A percentile compares a stretch with the other conserved stretches of the same genome.
These are phyloP conservation scores for Acanthacorydalis orientalis DNA, from an alignment of 2,888 invertebrate genomes.

Conservation along the genomic window DNA sequence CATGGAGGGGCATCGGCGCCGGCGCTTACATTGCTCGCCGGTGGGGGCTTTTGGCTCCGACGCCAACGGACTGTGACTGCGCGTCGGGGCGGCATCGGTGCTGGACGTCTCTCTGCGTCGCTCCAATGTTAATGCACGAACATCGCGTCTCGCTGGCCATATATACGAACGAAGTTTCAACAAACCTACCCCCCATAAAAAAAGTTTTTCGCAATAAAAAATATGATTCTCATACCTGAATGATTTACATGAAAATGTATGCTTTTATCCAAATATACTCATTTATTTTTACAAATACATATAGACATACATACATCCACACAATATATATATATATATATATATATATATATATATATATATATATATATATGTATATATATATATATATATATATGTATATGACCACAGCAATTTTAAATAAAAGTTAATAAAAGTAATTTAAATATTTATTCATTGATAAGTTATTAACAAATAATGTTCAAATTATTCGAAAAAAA, in stretches of 20 bases:
- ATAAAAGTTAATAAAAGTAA: too few relatives aligned
- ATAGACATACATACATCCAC: too few relatives aligned
- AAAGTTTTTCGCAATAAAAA: neutral
- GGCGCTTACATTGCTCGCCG: neutral
- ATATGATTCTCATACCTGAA: conserved; percentile 2
- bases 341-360: too few relatives aligned
- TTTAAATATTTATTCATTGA: too few relatives aligned
- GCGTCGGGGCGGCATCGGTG: neutral
- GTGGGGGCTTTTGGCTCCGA: neutral
- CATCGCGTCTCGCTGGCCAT: too few relatives aligned
- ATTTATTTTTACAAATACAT: neutral
- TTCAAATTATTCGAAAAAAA: too few relatives aligned
- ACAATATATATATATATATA: too few relatives aligned
- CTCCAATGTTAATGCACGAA: neutral
- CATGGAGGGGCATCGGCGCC: neutral
- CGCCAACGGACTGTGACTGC: neutral
- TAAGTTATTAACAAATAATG: too few relatives aligned
- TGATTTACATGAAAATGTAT: conserved; percentile 1
- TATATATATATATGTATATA: too few relatives aligned
- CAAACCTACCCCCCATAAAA: neutral
- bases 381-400: too few relatives aligned
- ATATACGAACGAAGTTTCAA: too few relatives aligned
- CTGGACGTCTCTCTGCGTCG: neutral
- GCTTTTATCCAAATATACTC: neutral
- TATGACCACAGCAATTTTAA: too few relatives aligned